Base-by-base conservation (phyloP, 2,888 invertebrate species). In the Unio delphinus region DNA sequence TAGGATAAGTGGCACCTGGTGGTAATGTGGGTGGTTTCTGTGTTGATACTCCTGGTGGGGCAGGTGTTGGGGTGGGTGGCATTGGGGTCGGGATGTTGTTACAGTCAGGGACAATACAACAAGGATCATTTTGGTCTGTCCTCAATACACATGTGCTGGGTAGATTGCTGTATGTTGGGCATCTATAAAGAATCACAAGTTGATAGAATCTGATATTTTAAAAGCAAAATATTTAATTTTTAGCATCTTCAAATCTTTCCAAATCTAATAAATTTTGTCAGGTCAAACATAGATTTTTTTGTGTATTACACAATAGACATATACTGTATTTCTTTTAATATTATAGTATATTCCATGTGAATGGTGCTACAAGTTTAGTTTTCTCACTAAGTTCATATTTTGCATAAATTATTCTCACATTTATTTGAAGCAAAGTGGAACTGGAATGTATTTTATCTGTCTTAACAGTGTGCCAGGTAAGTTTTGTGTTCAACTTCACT, bases 41-140 rank as follows among this genome's bases (percentile, higher is more conserved):
- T 45, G 45, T 45, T 15, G 45, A 45, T 45, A 45, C 45, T 45
- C 45, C 45, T 45, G 45, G 45, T 45, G 23, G 65, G 66, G 18
- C 30, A 28, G 60, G 57, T 7, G 59, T 11, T 28, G 17, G 58
- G n/a, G 73, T 73, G 54, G 79, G 73, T n/a, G 79, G 76, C 26
- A 76, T 72, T 1, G 73, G 75, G 11, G 74, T 69, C 0, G 77
- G 73, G 57, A 71, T 70, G 55, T 69, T 72, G 74, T 78, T 83
- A 64, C 83, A 83, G 72, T 80, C 79, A 20, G 82, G 81, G 11
- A 77, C 76, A 64, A 81, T 69, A 73, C 83, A 83, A 61, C 83
- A 82, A 3, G 76, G 63, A 64, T 82, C 82, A 23, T 68, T 64
- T 7, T 79, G 81, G 65, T 80, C 77, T 3, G 79, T 68, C 64